Evolutionary conservation across 2,797 vertebrate genomes (phyloP).

Genomic region (Mormyrus proboscirostris): DNA sequence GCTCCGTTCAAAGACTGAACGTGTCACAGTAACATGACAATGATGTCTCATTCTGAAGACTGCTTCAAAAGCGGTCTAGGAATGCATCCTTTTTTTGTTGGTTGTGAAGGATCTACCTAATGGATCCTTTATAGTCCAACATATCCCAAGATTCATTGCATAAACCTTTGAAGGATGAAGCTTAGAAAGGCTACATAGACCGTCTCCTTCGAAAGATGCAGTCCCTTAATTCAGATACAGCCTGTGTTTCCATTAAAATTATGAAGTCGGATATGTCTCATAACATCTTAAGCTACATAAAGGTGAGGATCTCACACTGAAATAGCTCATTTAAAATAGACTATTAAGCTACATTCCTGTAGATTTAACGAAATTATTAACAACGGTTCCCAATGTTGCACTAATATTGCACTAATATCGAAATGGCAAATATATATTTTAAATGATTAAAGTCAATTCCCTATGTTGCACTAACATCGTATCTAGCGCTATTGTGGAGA

Average conservation of each 20-base stretch:
- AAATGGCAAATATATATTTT: not conserved
- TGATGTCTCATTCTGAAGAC: not conserved
- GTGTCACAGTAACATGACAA: not conserved
- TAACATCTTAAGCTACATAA: not conserved
- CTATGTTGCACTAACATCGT: not conserved
- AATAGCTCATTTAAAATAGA: not conserved
- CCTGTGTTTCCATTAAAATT: not conserved
- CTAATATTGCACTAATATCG: not conserved
- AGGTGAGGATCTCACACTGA: not conserved
- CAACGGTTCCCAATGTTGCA: not conserved
- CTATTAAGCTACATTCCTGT: not conserved
- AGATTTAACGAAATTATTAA: not conserved
- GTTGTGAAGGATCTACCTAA: not conserved
- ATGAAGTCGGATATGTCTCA: not conserved
- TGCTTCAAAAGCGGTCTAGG: not conserved
- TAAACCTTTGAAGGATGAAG: not conserved
- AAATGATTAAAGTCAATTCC: not conserved
- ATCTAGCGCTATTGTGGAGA: not conserved
- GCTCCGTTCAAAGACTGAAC: not conserved
- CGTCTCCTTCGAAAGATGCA: not conserved
- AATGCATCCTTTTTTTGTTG: not conserved
- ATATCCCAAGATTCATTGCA: not conserved
- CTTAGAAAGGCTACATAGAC: not conserved
- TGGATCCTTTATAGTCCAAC: not conserved
- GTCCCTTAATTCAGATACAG: not conserved